Evolutionary conservation across 1,140 invertebrate genomes (phyloP).

Genomic region (Macrobrachium rosenbergii): DNA sequence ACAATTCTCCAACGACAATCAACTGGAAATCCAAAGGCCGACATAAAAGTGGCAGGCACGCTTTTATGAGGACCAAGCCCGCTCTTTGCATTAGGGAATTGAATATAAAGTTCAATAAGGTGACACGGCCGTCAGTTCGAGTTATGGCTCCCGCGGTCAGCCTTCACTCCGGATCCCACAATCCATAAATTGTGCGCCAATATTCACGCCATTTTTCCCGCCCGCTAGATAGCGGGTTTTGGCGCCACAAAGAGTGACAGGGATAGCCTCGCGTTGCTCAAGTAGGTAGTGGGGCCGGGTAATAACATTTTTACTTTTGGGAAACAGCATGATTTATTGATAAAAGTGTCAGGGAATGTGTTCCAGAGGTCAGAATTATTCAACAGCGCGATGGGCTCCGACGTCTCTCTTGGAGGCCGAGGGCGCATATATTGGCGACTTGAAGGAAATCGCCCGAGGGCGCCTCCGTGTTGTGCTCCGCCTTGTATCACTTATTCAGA

Average conservation of each 20-base stretch:
- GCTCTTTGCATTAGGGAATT: slow-evolving; percentile 61
- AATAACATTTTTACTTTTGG: not conserved
- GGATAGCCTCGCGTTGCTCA: not conserved
- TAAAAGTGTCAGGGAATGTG: not conserved
- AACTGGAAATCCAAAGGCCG: slow-evolving; percentile 39
- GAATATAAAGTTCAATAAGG: slow-evolving; percentile 63
- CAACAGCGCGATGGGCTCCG: too few species aligned
- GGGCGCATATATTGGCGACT: too few species aligned
- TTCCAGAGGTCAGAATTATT: not conserved
- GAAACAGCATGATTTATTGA: not conserved
- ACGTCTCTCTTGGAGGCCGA: too few species aligned
- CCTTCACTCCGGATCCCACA: slow-evolving; percentile 46
- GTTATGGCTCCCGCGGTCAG: slow-evolving; percentile 46
- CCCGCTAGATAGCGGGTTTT: slow-evolving; percentile 21
- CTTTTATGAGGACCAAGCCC: slow-evolving; percentile 26
- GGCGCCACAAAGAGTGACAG: slow-evolving; percentile 8
- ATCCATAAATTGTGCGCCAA: slow-evolving; percentile 58
- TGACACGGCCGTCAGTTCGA: slow-evolving; percentile 50
- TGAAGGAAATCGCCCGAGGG: too few species aligned
- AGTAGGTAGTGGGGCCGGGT: not conserved
- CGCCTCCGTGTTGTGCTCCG: too few species aligned
- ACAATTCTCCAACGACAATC: slow-evolving; percentile 47
- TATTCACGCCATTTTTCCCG: slow-evolving; percentile 47
- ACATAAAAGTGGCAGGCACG: slow-evolving; percentile 46
- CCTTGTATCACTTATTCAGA: too few species aligned